These are phyloP conservation scores for Agapostemon virescens DNA, from an alignment of 2,888 invertebrate species.

Conservation along the genomic window DNA sequence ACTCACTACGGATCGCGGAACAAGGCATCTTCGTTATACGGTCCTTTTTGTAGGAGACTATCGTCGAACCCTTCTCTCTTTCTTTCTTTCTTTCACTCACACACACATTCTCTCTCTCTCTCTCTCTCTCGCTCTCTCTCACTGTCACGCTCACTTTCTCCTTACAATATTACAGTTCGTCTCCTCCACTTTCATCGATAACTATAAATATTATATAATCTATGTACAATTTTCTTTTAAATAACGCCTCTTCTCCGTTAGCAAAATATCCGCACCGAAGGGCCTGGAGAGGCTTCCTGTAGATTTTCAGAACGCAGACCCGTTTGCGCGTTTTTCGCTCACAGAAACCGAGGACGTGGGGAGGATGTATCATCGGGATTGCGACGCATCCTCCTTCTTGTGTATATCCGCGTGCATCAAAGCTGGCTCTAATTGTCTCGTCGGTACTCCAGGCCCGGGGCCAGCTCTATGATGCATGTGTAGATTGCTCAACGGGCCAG, in stretches of 20 bases:
- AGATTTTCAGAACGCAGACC: slow-evolving; percentile 51
- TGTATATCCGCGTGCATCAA: slow-evolving; percentile 80
- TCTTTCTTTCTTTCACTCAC: background rate
- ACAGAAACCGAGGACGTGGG: slow-evolving; percentile 63
- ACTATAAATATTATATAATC: slow-evolving; percentile 78
- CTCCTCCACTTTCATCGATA: slow-evolving; percentile 64
- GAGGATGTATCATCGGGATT: slow-evolving; percentile 82
- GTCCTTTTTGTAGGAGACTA: slow-evolving; percentile 11
- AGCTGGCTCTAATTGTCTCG: slow-evolving; percentile 74
- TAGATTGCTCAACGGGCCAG: slow-evolving; percentile 81
- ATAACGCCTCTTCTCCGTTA: slow-evolving; percentile 71
- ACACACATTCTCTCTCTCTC: too few relatives aligned
- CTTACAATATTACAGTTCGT: slow-evolving; percentile 37
- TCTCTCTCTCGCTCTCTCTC: background rate
- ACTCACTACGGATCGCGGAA: slow-evolving; percentile 45
- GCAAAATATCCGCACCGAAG: slow-evolving; percentile 69
- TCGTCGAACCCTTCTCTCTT: slow-evolving; percentile 51
- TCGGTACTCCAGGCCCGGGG: slow-evolving; percentile 81
- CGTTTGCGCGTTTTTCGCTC: slow-evolving; percentile 63
- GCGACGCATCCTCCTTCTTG: slow-evolving; percentile 83
- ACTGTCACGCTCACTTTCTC: background rate
- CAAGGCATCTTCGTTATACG: slow-evolving; percentile 60
- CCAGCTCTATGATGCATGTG: slow-evolving; percentile 82
- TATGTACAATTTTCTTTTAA: slow-evolving; percentile 77
- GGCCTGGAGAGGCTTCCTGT: slow-evolving; percentile 38